Conservation (phyloP, 2,888 invertebrate species). For the Suillia variegata region DNA sequence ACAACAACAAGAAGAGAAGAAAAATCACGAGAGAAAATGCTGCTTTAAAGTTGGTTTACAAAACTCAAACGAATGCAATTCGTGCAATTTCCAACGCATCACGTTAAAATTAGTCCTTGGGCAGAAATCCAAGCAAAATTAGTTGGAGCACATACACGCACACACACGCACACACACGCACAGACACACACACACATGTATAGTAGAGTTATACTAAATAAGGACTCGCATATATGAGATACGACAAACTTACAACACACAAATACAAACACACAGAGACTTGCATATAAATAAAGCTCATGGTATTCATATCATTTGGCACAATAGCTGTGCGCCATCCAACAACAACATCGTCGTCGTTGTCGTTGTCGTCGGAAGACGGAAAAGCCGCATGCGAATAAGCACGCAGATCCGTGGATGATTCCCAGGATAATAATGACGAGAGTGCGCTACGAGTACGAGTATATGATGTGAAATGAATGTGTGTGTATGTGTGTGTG, state of each 20-base stretch:
- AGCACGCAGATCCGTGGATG: background rate
- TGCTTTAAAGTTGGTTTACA: constrained; percentile 20
- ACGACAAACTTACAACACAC: constrained; percentile 9
- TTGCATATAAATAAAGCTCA: constrained; percentile 2
- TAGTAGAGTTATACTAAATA: background rate
- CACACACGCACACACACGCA: background rate
- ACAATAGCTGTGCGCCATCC: background rate
- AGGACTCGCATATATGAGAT: background rate
- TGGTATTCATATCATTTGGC: constrained; percentile 14
- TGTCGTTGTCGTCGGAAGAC: too few species aligned
- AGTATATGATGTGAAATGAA: background rate
- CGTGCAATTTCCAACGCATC: constrained; percentile 29
- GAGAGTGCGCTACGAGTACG: background rate
- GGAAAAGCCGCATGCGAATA: constrained; percentile 4
- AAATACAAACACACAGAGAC: background rate
- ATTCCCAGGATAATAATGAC: constrained; percentile 1
- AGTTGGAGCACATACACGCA: constrained; percentile 33
- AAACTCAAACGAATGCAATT: constrained; percentile 21
- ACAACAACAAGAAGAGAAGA: background rate
- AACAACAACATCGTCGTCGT: too few species aligned
- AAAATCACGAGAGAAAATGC: background rate
- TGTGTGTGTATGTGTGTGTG: too few species aligned
- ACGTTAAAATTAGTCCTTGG: constrained; percentile 50
- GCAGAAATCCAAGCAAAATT: constrained; percentile 44
- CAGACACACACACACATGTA: constrained; percentile 2